phyloP scores from a whole-genome alignment of 2,113 vertebrate species.

The Gallinago undulata region DNA sequence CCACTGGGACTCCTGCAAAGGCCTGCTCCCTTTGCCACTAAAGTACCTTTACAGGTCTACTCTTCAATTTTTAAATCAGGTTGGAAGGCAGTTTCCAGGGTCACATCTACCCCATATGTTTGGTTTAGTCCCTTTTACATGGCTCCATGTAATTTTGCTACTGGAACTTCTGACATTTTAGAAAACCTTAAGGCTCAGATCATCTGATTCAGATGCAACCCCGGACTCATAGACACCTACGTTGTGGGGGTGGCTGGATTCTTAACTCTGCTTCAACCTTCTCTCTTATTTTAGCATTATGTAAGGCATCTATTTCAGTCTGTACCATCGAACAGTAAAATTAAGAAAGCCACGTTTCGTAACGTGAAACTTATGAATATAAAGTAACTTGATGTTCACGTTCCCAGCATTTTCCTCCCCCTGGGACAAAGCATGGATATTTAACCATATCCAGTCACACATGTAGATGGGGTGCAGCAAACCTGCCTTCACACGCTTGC shows the following conservation, averaged over 20 bases:
- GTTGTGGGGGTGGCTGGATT: slow-evolving; percentile 42
- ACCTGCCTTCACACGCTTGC: neutral
- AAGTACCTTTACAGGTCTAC: neutral
- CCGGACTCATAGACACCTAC: slow-evolving; percentile 25
- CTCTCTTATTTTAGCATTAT: slow-evolving; percentile 28
- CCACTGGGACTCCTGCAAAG: neutral
- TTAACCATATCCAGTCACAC: neutral
- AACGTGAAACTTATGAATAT: neutral
- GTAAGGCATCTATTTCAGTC: slow-evolving; percentile 50
- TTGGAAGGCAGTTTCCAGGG: neutral
- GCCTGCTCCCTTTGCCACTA: neutral
- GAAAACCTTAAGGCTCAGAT: slow-evolving; percentile 3
- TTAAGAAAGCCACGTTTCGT: neutral
- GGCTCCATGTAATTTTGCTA: neutral
- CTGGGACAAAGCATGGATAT: neutral
- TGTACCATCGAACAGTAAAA: slow-evolving; percentile 20
- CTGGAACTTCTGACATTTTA: neutral
- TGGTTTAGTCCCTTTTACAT: neutral
- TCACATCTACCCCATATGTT: neutral
- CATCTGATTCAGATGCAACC: slow-evolving; percentile 30
- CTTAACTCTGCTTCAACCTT: slow-evolving; percentile 31
- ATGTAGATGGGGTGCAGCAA: neutral
- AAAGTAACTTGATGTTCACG: neutral
- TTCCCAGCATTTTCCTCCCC: neutral
- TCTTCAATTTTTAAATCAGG: neutral